Conservation (phyloP, 2,113 vertebrate species). For the Crypturellus undulatus region DNA sequence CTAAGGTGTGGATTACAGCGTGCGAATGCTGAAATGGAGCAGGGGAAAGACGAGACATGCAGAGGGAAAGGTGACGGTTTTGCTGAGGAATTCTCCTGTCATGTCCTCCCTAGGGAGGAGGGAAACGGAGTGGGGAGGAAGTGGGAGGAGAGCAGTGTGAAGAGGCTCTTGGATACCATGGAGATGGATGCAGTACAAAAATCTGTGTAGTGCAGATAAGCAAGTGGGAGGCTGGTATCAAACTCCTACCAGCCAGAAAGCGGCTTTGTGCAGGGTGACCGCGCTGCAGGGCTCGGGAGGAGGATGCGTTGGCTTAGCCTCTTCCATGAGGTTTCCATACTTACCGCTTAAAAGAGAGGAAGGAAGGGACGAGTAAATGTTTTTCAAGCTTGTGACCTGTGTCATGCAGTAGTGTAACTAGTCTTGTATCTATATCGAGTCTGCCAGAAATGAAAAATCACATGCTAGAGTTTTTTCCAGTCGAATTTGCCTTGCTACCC, state of each 20-base stretch:
- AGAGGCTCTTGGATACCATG: conserved; percentile 68
- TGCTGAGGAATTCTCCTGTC: conserved; percentile 59
- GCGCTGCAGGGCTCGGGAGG: not conserved
- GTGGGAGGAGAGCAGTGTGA: conserved; percentile 65
- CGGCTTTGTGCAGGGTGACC: conserved; percentile 42
- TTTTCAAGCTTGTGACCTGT: not conserved
- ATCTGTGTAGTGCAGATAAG: conserved; percentile 69
- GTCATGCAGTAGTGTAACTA: not conserved
- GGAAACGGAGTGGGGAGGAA: conserved; percentile 53
- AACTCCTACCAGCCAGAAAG: conserved; percentile 63
- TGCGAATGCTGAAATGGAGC: conserved; percentile 17
- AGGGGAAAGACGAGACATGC: not conserved
- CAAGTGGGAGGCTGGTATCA: conserved; percentile 64
- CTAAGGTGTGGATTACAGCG: not conserved
- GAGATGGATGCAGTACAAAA: conserved; percentile 70
- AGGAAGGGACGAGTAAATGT: not conserved
- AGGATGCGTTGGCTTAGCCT: conserved; percentile 31
- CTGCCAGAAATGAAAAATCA: not conserved
- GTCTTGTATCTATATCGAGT: not conserved
- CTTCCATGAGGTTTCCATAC: not conserved
- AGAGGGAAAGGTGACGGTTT: conserved; percentile 28
- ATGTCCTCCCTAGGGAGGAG: conserved; percentile 32
- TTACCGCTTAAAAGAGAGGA: not conserved
- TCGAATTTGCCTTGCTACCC: not conserved
- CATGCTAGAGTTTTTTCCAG: not conserved